Percentiles rank a stretch among this genome's conserved stretches.
Evolutionary conservation across 2,888 invertebrate genomes (phyloP).

Genomic region (Tenthredo notha): DNA sequence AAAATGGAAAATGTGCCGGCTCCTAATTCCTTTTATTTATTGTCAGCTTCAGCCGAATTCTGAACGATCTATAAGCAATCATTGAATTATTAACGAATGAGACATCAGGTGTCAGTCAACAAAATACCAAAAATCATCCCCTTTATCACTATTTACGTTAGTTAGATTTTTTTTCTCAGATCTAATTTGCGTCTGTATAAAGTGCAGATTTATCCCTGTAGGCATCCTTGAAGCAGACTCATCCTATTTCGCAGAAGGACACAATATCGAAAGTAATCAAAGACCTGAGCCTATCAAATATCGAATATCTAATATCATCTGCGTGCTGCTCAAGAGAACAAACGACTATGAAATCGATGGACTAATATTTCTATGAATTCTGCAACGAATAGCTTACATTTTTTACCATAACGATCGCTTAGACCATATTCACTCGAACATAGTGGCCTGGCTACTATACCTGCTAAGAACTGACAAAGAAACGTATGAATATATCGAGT

Average conservation of each 20-base stretch:
- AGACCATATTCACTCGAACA: neutral
- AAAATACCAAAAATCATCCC: neutral
- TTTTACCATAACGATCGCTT: neutral
- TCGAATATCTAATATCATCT: slow-evolving; percentile 21
- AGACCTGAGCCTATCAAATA: slow-evolving; percentile 16
- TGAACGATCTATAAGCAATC: neutral
- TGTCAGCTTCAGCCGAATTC: neutral
- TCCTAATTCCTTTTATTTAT: slow-evolving; percentile 15
- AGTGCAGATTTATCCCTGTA: neutral
- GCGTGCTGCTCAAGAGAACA: neutral
- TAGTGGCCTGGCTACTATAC: neutral
- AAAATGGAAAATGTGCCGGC: slow-evolving; percentile 29
- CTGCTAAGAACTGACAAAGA: slow-evolving; percentile 20
- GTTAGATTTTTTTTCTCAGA: neutral
- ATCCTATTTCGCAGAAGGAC: neutral
- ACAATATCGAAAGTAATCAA: neutral
- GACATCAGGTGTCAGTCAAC: neutral
- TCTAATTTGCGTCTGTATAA: neutral
- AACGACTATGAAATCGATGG: slow-evolving; percentile 14
- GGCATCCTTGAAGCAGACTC: neutral
- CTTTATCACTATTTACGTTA: neutral
- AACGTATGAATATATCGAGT: neutral
- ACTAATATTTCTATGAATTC: slow-evolving; percentile 19
- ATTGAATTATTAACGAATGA: neutral
- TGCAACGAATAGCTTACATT: neutral